Evolutionary conservation across 53 echinoderm and acorn worm species (phyloP), one percentile per base, ranked within the genome.

Genomic region (Paracentrotus lividus): DNA sequence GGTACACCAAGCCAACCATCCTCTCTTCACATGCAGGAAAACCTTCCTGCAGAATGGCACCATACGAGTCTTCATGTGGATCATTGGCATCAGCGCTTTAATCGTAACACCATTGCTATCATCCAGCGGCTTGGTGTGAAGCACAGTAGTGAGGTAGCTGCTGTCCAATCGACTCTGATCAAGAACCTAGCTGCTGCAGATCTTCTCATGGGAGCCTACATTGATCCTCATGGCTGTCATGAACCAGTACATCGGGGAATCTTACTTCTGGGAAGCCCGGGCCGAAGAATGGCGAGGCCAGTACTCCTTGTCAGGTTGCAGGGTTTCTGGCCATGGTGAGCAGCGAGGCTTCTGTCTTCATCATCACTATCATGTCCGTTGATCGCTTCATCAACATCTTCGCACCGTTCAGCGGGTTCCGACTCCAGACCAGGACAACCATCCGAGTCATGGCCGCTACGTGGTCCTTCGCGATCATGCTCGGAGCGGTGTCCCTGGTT

Each of bases 321-420:
- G 96, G 96, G 14, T 90, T 96, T 26, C 20, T 94, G n/a, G 84
- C 96, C 4, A 72, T 94, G 47, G 43, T 94, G 3, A 93, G 94
- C 40, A 93, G 94, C 49, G 96, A 96, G 86, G 93, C 94, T 18
- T 94, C 94, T 10, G 96, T 96, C 36, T 96, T 96, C 54, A 85
- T 96, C n/a, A 85, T 96, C 27, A 96, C 93, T 34, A 85, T 96
- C 8, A 90, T 94, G 86, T 94, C 93, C 89, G 26, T 96, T 24
- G 96, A 96, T 33, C 86, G 96, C 31, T 96, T 96, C 55, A n/a
- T 94, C 45, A 77, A 87, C 59, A 94, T 96, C 29, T 40, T 94
- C 1, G 94, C 94, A 29, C 96, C 96, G 40, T 96, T 96, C 77
- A 96, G 93, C 34, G 93, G 77, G 36, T 87, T 64, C 36, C 88